Evolutionary conservation across 2,888 invertebrate species (phyloP).

Genomic region (Euphydryas editha): DNA sequence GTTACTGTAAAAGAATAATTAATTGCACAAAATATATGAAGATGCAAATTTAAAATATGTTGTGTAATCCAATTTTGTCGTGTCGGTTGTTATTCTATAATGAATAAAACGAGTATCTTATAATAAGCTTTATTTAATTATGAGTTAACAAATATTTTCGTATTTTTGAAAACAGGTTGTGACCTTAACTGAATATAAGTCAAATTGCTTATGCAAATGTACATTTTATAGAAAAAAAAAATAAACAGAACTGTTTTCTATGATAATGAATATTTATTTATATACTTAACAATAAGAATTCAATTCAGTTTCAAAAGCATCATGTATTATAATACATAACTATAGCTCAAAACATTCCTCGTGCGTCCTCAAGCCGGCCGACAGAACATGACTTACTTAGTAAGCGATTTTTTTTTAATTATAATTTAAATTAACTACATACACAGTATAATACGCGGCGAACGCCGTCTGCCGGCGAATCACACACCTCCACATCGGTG

Average conservation of each 20-base stretch:
- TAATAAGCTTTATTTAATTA: conserved; percentile 84
- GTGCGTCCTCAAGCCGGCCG: conserved; percentile 72
- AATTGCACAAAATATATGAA: no score
- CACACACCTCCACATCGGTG: conserved; percentile 49
- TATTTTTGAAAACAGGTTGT: conserved; percentile 82
- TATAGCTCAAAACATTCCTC: conserved; percentile 72
- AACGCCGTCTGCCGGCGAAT: conserved; percentile 32
- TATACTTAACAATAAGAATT: conserved; percentile 82
- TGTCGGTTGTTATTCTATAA: conserved; percentile 19
- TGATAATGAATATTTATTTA: conserved; percentile 80
- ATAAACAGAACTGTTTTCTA: conserved; percentile 80
- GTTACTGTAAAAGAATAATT: no score
- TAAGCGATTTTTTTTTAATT: conserved; percentile 76
- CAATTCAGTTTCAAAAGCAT: conserved; percentile 81
- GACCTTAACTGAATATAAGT: conserved; percentile 83
- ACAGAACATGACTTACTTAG: conserved; percentile 75
- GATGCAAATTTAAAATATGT: no score
- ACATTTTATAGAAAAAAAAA: conserved; percentile 77
- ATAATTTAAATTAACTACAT: conserved; percentile 64
- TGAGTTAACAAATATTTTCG: conserved; percentile 83
- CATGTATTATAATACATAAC: conserved; percentile 80
- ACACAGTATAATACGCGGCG: conserved; percentile 45
- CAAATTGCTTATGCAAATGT: conserved; percentile 76
- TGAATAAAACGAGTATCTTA: conserved; percentile 80
- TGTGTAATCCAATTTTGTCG: background rate